Percentiles rank a stretch among this genome's conserved stretches.
Conservation (phyloP, 2,113 vertebrate genomes). For the Corvus hawaiiensis region DNA sequence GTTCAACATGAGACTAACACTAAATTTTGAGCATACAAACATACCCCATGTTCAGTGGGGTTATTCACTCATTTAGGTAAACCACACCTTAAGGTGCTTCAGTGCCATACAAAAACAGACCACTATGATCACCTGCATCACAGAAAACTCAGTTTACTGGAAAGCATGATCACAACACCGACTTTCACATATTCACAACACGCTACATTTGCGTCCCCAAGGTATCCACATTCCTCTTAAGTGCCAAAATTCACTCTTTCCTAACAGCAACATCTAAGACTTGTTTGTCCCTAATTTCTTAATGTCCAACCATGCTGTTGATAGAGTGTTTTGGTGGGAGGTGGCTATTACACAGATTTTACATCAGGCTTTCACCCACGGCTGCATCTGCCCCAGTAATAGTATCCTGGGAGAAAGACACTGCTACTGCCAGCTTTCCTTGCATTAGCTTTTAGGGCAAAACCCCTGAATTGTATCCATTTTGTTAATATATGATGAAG, state of each 20-base stretch:
- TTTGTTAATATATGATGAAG: not conserved
- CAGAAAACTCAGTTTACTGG: not conserved
- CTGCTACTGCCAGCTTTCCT: not conserved
- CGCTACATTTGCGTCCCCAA: fast-evolving
- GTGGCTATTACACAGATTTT: not conserved
- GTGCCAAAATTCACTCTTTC: not conserved
- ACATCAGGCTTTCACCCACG: not conserved
- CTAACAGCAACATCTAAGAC: not conserved
- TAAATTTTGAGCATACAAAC: fast-evolving
- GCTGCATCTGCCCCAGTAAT: not conserved
- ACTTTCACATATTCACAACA: not conserved
- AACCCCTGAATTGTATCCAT: not conserved
- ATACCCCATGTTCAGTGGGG: not conserved
- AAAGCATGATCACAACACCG: fast-evolving
- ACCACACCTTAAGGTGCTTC: too few species aligned
- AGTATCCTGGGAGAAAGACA: not conserved
- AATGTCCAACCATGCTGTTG: fast-evolving
- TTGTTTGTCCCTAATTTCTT: not conserved
- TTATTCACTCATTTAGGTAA: not conserved
- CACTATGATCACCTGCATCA: not conserved
- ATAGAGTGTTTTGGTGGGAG: not conserved
- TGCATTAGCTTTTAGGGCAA: not conserved
- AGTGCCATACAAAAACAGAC: not conserved
- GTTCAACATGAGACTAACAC: not conserved
- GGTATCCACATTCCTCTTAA: fast-evolving